phyloP scores from a whole-genome alignment of 2,888 invertebrate species.

The Lasioglossum figueresi region DNA sequence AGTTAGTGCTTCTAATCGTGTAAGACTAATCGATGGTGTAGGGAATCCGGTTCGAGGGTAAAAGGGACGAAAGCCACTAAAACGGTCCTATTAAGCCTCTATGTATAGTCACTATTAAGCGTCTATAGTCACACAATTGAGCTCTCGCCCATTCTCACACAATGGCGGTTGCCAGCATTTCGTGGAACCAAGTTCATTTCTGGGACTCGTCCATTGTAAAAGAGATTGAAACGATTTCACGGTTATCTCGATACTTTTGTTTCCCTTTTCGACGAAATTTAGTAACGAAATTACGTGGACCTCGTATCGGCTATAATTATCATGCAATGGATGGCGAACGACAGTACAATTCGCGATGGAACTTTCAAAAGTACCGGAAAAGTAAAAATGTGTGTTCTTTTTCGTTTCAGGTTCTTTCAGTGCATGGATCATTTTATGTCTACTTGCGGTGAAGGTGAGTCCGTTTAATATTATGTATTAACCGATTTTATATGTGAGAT shows the following conservation, averaged over 20 bases:
- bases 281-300: slow-evolving; percentile 19
- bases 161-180: slow-evolving; percentile 65
- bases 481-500: too few species aligned
- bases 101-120: slow-evolving; percentile 32
- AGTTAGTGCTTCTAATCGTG: slow-evolving; percentile 80
- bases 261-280: slow-evolving; percentile 31
- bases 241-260: slow-evolving; percentile 38
- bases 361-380: background rate
- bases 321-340: background rate
- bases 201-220: slow-evolving; percentile 18
- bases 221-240: slow-evolving; percentile 63
- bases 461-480: slow-evolving; percentile 5
- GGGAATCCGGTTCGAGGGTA: slow-evolving; percentile 68
- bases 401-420: slow-evolving; percentile 83
- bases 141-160: slow-evolving; percentile 59
- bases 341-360: background rate
- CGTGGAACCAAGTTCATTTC: slow-evolving; percentile 56
- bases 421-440: slow-evolving; percentile 81
- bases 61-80: slow-evolving; percentile 73
- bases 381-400: slow-evolving; percentile 51
- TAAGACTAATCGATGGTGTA: slow-evolving; percentile 79
- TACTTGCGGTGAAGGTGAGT: slow-evolving; percentile 80
- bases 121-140: slow-evolving; percentile 61
- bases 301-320: too few species aligned
- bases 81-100: slow-evolving; percentile 74